A percentile compares a stretch with the other conserved stretches of the same genome.
phyloP scores from a whole-genome alignment of 2,113 vertebrate genomes.

The Gulo gulo region DNA sequence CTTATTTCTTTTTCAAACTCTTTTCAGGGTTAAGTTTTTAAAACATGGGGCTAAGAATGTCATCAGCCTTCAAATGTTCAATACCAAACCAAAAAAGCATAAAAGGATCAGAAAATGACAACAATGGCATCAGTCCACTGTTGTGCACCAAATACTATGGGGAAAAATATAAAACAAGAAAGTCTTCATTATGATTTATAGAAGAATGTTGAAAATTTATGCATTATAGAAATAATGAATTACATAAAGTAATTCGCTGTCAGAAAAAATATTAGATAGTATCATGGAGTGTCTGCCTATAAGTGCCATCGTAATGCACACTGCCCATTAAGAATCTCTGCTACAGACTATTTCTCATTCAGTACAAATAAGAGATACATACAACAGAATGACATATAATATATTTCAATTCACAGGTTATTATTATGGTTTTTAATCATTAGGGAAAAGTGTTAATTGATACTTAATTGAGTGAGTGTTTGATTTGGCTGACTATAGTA shows the following conservation, averaged over 20 bases:
- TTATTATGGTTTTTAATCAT: background rate
- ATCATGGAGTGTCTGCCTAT: rapidly evolving
- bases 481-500: background rate
- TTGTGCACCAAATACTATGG: background rate
- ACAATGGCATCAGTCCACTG: background rate
- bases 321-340: background rate
- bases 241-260: background rate
- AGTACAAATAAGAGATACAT: background rate
- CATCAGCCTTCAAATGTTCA: background rate
- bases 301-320: rapidly evolving
- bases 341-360: background rate
- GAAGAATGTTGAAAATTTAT: background rate
- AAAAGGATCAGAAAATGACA: background rate
- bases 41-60: background rate
- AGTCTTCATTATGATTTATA: background rate
- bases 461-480: background rate
- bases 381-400: background rate
- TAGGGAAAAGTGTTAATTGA: background rate
- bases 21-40: background rate
- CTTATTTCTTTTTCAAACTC: background rate
- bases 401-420: background rate
- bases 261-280: background rate
- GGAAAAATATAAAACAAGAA: background rate
- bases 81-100: background rate
- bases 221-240: background rate